Percentiles rank a stretch among this genome's conserved stretches.
phyloP scores from a whole-genome alignment of 2,113 vertebrate species.

The Eulemur macaco region DNA sequence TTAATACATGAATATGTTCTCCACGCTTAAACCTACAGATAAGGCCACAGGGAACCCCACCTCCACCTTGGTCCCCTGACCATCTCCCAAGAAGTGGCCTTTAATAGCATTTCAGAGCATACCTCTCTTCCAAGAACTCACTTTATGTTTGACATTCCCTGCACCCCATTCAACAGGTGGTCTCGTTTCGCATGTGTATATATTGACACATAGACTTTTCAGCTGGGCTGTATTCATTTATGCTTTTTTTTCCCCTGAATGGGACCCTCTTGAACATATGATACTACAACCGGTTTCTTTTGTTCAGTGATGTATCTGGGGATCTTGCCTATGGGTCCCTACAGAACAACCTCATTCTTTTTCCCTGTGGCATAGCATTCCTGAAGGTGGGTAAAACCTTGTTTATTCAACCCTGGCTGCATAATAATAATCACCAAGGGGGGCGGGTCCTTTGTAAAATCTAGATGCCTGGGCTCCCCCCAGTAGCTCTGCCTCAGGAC shows the following conservation, averaged over 20 bases:
- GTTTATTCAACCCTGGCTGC: neutral
- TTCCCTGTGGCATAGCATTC: neutral
- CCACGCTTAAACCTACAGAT: neutral
- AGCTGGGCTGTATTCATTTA: neutral
- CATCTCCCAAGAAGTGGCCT: neutral
- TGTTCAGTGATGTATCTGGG: neutral
- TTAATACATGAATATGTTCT: neutral
- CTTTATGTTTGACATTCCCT: neutral
- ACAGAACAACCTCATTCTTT: neutral
- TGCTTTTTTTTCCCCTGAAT: neutral
- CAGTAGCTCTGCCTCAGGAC: neutral
- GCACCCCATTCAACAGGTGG: fast-evolving
- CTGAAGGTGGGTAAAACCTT: neutral
- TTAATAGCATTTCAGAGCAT: too few species aligned
- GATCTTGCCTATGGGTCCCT: neutral
- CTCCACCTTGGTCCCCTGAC: neutral
- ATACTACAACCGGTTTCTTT: neutral
- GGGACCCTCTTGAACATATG: neutral
- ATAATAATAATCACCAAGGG: neutral
- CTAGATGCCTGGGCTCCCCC: neutral
- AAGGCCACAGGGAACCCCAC: neutral
- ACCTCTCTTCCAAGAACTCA: neutral
- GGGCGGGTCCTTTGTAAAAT: neutral
- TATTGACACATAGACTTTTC: neutral
- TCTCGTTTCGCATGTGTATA: neutral